Conservation (phyloP, 2,113 vertebrate genomes). For the Oophaga pumilio region DNA sequence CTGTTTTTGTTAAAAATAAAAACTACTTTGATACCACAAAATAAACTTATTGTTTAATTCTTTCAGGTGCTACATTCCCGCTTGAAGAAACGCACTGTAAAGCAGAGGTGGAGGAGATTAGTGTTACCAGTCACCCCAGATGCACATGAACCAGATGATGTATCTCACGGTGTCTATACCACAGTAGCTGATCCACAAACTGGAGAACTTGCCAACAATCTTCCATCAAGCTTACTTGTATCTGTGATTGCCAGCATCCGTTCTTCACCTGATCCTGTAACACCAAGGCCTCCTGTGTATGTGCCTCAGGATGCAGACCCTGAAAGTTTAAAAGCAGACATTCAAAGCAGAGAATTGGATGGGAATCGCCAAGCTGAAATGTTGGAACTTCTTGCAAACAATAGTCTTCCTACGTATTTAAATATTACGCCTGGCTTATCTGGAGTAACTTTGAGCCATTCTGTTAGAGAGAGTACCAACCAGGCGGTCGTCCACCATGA, state of each 20-base stretch:
- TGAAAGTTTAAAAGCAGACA: not conserved
- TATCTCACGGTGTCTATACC: not conserved
- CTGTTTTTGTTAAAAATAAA: too few relatives aligned
- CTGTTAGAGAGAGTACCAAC: not conserved
- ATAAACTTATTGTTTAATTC: not conserved
- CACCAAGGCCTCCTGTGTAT: not conserved
- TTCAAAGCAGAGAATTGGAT: not conserved
- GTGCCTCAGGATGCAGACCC: not conserved
- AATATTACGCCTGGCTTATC: not conserved
- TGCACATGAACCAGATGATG: not conserved
- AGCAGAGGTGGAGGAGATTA: constrained; percentile 12
- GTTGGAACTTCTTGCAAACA: not conserved
- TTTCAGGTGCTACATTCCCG: not conserved
- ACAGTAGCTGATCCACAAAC: not conserved
- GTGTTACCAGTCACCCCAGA: not conserved
- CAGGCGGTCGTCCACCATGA: not conserved
- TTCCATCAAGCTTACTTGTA: not conserved
- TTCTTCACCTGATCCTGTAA: not conserved
- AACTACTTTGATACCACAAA: too few relatives aligned
- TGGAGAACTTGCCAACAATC: not conserved
- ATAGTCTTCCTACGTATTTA: too few relatives aligned
- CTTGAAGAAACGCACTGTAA: not conserved
- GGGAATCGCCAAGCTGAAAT: not conserved
- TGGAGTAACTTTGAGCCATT: not conserved
- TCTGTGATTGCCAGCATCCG: not conserved